Base-by-base conservation (phyloP, 92 coral and sea anemone species). In the Nematostella vectensis region DNA sequence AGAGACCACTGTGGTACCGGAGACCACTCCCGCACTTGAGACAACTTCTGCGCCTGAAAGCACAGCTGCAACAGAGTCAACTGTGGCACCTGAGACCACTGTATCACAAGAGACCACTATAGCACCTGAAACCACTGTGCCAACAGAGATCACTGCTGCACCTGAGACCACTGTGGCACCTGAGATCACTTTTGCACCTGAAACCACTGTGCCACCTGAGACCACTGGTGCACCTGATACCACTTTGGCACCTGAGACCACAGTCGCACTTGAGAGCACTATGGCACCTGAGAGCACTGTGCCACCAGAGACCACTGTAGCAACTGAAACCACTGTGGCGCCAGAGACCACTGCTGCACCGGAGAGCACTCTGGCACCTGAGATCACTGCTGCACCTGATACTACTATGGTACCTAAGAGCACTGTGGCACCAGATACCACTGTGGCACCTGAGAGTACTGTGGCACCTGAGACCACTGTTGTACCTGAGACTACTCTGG, bases 381-480 rank as follows among this genome's bases (percentile, higher is more conserved):
- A 3, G 18, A 23, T 22, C 12, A 19, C 15, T 15, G 40, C 6
- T 6, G 40, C 40, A 33, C 40, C 40, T 9, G 51, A 9, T 4
- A 28, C 59, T 16, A 54, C 59, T 25, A 2, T 2, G n/a, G 3
- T 40, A 54, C 59, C 59, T 2, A n/a, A n/a, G n/a, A 23, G 57
- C 39, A 11, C 47, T 10, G 11, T 6, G 18, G 47, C 31, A 30
- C 16, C 22, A 45, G 51, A 6, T 0, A 23, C 30, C 51, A 11
- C 65, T 8, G 13, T 25, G 11, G 57, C 29, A 22, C 29, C 57
- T 3, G 57, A 11, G 18, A 19, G 27, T 21, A 4, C 65, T 15
- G 23, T 15, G 11, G 57, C 29, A 22, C 29, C 57, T 3, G 57
- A 3, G 18, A 23, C 51, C 12, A 19, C 15, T 15, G 40, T 6